Percentiles rank a stretch among this genome's conserved stretches.
These are phyloP conservation scores for Silurus glanis DNA, from an alignment of 2,113 vertebrate genomes.

Conservation along the genomic window DNA sequence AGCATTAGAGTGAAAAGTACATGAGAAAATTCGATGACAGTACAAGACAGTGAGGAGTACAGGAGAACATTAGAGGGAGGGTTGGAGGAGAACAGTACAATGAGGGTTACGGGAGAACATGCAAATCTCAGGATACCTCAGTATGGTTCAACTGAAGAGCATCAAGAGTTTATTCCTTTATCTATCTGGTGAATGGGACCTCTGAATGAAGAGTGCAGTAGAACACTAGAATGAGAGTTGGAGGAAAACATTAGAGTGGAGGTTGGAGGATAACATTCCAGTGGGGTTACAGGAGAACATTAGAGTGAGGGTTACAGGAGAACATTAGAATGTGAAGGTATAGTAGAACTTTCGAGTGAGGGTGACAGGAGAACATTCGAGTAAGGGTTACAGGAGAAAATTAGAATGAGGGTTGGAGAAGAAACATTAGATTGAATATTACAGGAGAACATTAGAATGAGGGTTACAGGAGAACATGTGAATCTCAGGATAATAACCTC, in stretches of 20 bases:
- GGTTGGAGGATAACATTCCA: constrained; percentile 19
- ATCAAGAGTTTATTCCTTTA: no score
- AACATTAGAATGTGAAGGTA: constrained; percentile 27
- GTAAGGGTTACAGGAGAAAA: not conserved
- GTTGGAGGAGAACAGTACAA: not conserved
- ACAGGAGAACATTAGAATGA: constrained; percentile 52
- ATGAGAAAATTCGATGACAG: not conserved
- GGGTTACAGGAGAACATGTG: constrained; percentile 48
- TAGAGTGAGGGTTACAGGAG: constrained; percentile 55
- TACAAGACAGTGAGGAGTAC: not conserved
- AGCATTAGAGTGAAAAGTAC: constrained; percentile 45
- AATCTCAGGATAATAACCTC: constrained; percentile 65
- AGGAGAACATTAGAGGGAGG: not conserved
- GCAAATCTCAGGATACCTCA: not conserved
- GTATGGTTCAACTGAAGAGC: no score
- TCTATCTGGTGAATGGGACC: not conserved
- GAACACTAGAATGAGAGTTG: constrained; percentile 56
- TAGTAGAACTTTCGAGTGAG: constrained; percentile 52
- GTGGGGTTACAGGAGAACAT: constrained; percentile 23
- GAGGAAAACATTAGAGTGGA: constrained; percentile 41
- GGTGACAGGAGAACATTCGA: constrained; percentile 45
- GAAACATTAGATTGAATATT: no score
- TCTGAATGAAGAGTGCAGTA: constrained; percentile 42
- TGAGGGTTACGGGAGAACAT: constrained; percentile 25
- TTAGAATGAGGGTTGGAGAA: constrained; percentile 41